Evolutionary conservation across 1,140 invertebrate species (phyloP), one percentile per base, ranked within the genome.

Genomic region (Zaprionus davidi): DNA sequence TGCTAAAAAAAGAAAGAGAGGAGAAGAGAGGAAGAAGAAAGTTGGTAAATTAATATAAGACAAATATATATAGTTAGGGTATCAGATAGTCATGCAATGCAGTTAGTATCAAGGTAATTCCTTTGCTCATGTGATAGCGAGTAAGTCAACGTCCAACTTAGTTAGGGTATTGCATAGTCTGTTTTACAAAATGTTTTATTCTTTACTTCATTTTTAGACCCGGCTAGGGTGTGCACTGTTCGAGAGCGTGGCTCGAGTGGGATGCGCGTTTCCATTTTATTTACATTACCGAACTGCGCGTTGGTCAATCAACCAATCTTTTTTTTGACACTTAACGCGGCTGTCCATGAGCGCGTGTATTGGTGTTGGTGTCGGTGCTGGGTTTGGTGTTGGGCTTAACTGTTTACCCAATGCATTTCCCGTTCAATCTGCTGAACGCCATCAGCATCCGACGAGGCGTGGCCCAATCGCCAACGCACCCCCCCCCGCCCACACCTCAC

Each of bases 321-420:
- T 44, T 44, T 46, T 46, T 46, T 46, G 41, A 46, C 41, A 46
- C 41, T 46, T 46, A 46, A 46, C 41, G 41, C 41, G 41, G n/a
- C 41, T 46, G 41, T 46, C n/a, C 41, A 46, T 46, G 41, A 3
- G 7, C 41, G 41, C 31, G 31, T 34, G 31, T 5, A 6, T 7
- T 17, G 41, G 36, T 5, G 36, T 5, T 15, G 12, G 12, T 46
- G 15, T 9, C 17, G 5, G 41, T 44, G n/a, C 9, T 46, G n/a
- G 22, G 22, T 22, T 15, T 15, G 11, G 12, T 44, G n/a, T 20
- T 46, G 6, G 41, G 41, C n/a, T 46, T 17, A 46, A 46, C 41
- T 46, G 41, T 46, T 46, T 46, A 46, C 41, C 41, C 41, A 46
- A 46, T 46, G 41, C 41, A 46, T 46, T 46, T 5, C n/a, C 6